Conservation (phyloP, 2,797 vertebrate species). For the Cheirogaleus major region DNA sequence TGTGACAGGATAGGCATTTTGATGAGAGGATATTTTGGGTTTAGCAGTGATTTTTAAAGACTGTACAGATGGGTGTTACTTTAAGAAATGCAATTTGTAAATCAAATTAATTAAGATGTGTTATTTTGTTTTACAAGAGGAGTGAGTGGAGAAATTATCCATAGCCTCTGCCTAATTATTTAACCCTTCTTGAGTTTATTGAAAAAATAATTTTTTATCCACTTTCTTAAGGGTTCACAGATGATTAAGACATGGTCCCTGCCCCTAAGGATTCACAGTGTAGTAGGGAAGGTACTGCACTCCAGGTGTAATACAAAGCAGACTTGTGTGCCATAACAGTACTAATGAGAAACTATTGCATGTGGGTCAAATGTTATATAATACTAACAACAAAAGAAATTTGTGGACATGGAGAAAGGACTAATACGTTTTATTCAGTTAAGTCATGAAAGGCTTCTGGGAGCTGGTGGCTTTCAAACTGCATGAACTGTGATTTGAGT, state of each 20-base stretch:
- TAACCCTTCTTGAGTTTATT: neutral
- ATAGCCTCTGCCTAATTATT: neutral
- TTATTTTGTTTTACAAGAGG: constrained; percentile 33
- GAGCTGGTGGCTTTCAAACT: neutral
- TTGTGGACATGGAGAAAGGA: neutral
- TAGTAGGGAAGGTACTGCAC: neutral
- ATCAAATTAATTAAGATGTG: neutral
- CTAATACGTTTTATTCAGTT: neutral
- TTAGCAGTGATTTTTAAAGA: constrained; percentile 19
- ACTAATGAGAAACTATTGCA: neutral
- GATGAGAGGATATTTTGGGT: neutral
- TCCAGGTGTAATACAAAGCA: neutral
- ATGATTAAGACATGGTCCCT: neutral
- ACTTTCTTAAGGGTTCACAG: neutral
- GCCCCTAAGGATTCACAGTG: neutral
- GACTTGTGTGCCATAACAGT: neutral
- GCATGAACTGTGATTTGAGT: neutral
- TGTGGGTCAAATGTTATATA: neutral
- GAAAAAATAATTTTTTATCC: neutral
- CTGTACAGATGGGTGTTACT: neutral
- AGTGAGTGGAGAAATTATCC: neutral
- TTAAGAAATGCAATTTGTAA: constrained; percentile 35
- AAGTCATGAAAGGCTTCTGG: neutral
- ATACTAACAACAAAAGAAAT: neutral
- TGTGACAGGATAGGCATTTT: neutral